Percentiles rank a stretch among this genome's conserved stretches.
Evolutionary conservation across 2,113 vertebrate species (phyloP).

Genomic region (Recurvirostra avosetta): DNA sequence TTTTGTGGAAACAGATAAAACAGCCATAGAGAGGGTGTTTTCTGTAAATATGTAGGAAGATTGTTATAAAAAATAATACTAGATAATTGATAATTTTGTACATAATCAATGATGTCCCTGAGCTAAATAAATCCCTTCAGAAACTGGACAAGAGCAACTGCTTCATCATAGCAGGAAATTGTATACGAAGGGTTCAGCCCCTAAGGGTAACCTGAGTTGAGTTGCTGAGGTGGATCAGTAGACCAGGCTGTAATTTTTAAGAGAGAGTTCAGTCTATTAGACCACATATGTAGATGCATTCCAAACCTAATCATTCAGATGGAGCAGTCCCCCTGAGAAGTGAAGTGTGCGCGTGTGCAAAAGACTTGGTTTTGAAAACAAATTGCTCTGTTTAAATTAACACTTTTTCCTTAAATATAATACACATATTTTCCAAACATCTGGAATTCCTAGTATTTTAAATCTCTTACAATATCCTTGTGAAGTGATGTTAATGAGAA

Average conservation of each 20-base stretch:
- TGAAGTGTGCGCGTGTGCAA: not conserved
- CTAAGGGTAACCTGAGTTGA: not conserved
- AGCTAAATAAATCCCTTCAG: not conserved
- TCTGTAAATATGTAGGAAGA: not conserved
- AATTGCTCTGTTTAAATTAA: not conserved
- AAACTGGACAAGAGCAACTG: not conserved
- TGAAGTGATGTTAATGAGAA: not conserved
- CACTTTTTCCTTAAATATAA: not conserved
- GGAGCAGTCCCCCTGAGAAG: not conserved
- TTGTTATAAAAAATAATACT: not conserved
- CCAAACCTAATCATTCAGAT: not conserved
- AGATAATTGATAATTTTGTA: not conserved
- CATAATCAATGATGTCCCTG: not conserved
- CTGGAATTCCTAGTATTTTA: not conserved
- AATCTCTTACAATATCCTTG: not conserved
- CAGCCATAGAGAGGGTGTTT: not conserved
- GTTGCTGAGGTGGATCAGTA: not conserved
- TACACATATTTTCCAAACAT: not conserved
- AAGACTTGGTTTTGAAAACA: not conserved
- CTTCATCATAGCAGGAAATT: not conserved
- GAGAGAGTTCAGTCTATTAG: not conserved
- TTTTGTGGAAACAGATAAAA: not conserved
- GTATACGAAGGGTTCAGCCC: not conserved
- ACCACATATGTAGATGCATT: not conserved
- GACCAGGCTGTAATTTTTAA: not conserved